Percentiles rank a stretch among this genome's conserved stretches.
Conservation (phyloP, 2,888 invertebrate species). For the Cryptocephalus primarius region DNA sequence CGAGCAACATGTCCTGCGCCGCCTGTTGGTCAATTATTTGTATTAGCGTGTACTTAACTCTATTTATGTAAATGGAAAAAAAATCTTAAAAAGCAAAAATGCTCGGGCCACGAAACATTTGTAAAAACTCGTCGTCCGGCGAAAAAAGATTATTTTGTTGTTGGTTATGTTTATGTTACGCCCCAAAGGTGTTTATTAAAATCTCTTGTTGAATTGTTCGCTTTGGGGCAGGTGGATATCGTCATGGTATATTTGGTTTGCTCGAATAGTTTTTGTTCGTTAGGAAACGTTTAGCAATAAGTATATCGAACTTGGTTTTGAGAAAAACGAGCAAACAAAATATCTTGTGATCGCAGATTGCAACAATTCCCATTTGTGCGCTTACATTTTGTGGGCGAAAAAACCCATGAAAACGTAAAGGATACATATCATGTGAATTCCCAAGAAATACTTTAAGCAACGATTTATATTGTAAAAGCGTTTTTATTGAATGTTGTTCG, state of each 20-base stretch:
- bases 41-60: not conserved
- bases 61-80: slow-evolving; percentile 16
- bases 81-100: slow-evolving; percentile 14
- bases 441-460: slow-evolving; percentile 9
- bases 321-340: no score
- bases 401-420: slow-evolving; percentile 11
- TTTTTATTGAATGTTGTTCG: slow-evolving; percentile 3
- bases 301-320: no score
- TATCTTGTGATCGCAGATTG: no score
- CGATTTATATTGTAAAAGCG: slow-evolving; percentile 7
- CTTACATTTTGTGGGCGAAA: slow-evolving; percentile 9
- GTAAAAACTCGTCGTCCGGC: slow-evolving; percentile 20
- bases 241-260: not conserved
- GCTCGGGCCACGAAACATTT: slow-evolving; percentile 20
- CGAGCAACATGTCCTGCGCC: not conserved
- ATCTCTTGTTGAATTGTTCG: not conserved
- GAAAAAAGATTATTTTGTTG: slow-evolving; percentile 10
- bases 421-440: slow-evolving; percentile 16
- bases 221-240: not conserved
- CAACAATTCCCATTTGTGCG: slow-evolving; percentile 3
- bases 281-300: not conserved
- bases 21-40: slow-evolving; percentile 7
- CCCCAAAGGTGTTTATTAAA: not conserved
- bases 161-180: not conserved
- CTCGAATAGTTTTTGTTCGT: not conserved